phyloP scores from a whole-genome alignment of 37 sponge, comb jelly and placozoan genomes.

The Diacarnus erythraeanus region DNA sequence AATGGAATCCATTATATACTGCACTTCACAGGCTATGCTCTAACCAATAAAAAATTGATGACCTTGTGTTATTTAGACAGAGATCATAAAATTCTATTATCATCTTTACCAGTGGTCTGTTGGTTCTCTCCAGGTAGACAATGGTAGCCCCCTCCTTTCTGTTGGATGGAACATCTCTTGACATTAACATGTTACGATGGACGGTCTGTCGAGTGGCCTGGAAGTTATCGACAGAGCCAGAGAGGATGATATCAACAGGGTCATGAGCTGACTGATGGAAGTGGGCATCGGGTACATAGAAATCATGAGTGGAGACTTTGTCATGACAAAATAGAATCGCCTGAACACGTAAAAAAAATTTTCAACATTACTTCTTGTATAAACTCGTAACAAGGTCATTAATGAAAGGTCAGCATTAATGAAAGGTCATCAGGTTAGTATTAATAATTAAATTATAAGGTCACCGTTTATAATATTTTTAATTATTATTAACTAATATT shows the following conservation, averaged over 20 bases:
- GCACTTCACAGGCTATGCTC: background rate
- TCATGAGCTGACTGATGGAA: constrained; percentile 42
- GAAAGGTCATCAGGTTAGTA: no score
- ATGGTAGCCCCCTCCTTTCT: constrained; percentile 66
- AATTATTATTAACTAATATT: no score
- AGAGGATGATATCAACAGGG: constrained; percentile 52
- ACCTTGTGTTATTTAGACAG: no score
- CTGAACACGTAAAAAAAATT: no score
- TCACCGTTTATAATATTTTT: no score
- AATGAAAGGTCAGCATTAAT: no score
- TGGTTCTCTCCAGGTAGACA: constrained; percentile 52
- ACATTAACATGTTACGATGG: background rate
- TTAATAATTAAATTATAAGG: no score
- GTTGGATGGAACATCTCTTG: constrained; percentile 52
- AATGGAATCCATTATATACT: background rate
- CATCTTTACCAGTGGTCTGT: constrained; percentile 69
- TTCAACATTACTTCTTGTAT: no score
- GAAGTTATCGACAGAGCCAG: constrained; percentile 37
- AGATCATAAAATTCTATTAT: no score
- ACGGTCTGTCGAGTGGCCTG: background rate
- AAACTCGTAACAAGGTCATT: no score
- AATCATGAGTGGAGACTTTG: constrained; percentile 68
- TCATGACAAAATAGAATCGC: constrained; percentile 80
- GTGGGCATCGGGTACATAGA: constrained; percentile 51
- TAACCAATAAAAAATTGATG: no score